Conservation (phyloP, 2,888 invertebrate genomes). For the Lottia gigantea region DNA sequence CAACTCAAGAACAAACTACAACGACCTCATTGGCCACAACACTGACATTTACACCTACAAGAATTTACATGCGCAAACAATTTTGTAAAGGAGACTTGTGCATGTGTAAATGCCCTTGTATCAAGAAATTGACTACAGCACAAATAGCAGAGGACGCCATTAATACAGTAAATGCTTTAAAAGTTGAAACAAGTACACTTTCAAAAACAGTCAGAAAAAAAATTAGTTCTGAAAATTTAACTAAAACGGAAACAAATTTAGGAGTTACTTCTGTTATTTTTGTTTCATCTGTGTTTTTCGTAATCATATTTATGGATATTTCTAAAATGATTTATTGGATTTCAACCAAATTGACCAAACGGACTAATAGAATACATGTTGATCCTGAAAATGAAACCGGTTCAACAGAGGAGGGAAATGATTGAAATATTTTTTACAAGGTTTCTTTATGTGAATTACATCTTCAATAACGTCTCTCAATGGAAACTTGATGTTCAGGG, state of each 20-base stretch:
- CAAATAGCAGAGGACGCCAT: no score
- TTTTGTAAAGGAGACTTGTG: not conserved
- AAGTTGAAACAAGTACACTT: not conserved
- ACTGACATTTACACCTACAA: not conserved
- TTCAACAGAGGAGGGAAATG: no score
- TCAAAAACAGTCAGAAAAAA: not conserved
- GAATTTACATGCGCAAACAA: not conserved
- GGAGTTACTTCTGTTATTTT: not conserved
- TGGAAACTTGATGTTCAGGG: no score
- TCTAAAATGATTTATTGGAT: not conserved
- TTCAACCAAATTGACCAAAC: not conserved
- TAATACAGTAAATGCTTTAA: not conserved
- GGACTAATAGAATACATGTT: no score
- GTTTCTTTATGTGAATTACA: no score
- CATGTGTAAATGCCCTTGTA: not conserved
- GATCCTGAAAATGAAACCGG: no score
- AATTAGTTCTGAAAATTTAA: not conserved
- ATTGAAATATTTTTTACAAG: no score
- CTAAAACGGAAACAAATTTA: not conserved
- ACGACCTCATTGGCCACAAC: not conserved
- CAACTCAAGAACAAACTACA: not conserved
- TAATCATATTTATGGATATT: not conserved
- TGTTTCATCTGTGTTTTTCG: not conserved
- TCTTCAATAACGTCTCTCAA: no score
- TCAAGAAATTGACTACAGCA: not conserved